phyloP scores from a whole-genome alignment of 2,888 invertebrate species.

The Anarsia innoxiella region DNA sequence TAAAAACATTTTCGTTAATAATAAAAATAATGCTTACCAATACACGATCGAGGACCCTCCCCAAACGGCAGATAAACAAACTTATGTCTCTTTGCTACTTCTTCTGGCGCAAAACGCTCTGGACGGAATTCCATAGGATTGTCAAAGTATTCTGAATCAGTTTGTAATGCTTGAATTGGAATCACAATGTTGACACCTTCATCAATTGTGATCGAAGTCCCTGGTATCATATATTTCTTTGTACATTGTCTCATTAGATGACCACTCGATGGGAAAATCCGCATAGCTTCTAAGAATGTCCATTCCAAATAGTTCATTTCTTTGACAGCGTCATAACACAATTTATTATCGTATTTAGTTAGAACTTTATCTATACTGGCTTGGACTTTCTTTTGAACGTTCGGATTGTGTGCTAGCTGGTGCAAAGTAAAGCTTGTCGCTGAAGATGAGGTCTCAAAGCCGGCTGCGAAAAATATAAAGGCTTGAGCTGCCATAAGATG shows the following conservation, averaged over 20 bases:
- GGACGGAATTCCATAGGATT: constrained; percentile 26
- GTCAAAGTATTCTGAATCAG: constrained; percentile 25
- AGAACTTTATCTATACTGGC: constrained; percentile 36
- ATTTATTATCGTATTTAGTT: constrained; percentile 22
- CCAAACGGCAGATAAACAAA: constrained; percentile 27
- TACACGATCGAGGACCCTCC: constrained; percentile 25
- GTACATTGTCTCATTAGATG: constrained; percentile 20
- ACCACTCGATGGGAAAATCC: constrained; percentile 24
- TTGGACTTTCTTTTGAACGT: constrained; percentile 35
- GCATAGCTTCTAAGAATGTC: constrained; percentile 28
- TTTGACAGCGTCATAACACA: constrained; percentile 30
- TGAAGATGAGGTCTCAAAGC: constrained; percentile 48
- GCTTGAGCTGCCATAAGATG: constrained; percentile 29
- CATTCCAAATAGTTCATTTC: constrained; percentile 35
- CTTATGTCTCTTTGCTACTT: constrained; percentile 17
- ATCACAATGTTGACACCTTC: constrained; percentile 22
- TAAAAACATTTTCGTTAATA: no score
- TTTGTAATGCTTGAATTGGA: constrained; percentile 25
- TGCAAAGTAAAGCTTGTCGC: constrained; percentile 37
- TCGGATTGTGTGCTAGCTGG: constrained; percentile 37
- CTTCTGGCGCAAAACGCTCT: constrained; percentile 23
- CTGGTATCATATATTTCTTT: constrained; percentile 23
- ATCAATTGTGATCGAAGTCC: constrained; percentile 24
- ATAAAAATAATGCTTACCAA: no score
- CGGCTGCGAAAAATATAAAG: constrained; percentile 40